phyloP scores from a whole-genome alignment of 2,888 invertebrate genomes.

The Acanthoscelides obtectus region DNA sequence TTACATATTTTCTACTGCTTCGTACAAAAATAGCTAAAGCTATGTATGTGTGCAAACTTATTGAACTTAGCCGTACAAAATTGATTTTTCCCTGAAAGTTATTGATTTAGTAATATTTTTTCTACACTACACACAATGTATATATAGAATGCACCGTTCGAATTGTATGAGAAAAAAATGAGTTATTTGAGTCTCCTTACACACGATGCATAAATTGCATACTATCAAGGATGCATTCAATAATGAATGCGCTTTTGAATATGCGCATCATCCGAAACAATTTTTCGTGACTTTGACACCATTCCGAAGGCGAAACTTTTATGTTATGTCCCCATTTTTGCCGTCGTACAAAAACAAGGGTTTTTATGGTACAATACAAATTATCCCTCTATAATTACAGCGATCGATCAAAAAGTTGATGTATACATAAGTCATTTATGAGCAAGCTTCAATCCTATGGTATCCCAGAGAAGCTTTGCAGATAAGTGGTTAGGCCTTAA shows the following conservation, averaged over 20 bases:
- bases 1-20: no score
- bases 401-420: no score
- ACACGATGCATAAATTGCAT: not conserved
- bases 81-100: not conserved
- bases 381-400: no score
- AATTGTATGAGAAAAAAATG: not conserved
- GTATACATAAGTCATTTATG: no score
- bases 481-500: no score
- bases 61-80: no score
- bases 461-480: no score
- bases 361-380: no score
- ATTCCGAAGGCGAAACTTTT: not conserved
- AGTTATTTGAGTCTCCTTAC: not conserved
- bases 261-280: not conserved
- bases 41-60: no score
- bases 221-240: not conserved
- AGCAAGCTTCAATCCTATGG: no score
- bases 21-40: no score
- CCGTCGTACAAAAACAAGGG: no score
- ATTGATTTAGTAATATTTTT: not conserved
- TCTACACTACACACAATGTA: not conserved
- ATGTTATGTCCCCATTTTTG: not conserved
- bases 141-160: not conserved
- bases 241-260: not conserved
- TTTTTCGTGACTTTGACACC: not conserved